Evolutionary conservation across 2,888 invertebrate genomes (phyloP).

Genomic region (Dioctria rufipes): DNA sequence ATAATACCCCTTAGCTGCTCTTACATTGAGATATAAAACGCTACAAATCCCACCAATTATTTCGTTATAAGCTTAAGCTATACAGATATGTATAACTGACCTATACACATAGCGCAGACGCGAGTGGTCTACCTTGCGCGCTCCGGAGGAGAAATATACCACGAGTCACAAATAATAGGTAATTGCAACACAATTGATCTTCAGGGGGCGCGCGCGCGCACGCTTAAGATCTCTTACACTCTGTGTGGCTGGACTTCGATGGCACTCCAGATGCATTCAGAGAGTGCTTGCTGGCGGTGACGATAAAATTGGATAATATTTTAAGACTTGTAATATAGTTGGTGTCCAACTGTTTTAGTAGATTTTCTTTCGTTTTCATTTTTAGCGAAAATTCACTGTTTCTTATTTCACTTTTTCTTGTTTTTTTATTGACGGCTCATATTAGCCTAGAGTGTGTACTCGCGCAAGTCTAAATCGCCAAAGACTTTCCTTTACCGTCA

Average conservation of each 20-base stretch:
- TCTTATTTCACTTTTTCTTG: conserved; percentile 37
- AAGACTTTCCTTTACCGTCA: conserved; percentile 71
- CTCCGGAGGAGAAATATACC: conserved; percentile 18
- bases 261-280: conserved; percentile 35
- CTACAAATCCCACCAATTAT: conserved; percentile 31
- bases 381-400: conserved; percentile 27
- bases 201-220: background rate
- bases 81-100: background rate
- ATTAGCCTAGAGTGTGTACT: conserved; percentile 32
- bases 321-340: conserved; percentile 3
- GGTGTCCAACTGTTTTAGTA: conserved; percentile 26
- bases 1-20: background rate
- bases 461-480: conserved; percentile 58
- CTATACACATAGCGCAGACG: background rate
- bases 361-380: conserved; percentile 47
- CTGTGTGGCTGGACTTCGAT: conserved; percentile 8
- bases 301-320: conserved; percentile 25
- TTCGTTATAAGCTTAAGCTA: background rate
- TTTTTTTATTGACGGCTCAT: conserved; percentile 43
- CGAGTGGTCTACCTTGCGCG: conserved; percentile 18
- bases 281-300: conserved; percentile 37
- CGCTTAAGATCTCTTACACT: conserved; percentile 26
- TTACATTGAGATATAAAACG: background rate
- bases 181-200: conserved; percentile 48
- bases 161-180: conserved; percentile 20